These are phyloP conservation scores for Sogatella furcifera DNA, from an alignment of 1,140 invertebrate genomes.

Conservation along the genomic window DNA sequence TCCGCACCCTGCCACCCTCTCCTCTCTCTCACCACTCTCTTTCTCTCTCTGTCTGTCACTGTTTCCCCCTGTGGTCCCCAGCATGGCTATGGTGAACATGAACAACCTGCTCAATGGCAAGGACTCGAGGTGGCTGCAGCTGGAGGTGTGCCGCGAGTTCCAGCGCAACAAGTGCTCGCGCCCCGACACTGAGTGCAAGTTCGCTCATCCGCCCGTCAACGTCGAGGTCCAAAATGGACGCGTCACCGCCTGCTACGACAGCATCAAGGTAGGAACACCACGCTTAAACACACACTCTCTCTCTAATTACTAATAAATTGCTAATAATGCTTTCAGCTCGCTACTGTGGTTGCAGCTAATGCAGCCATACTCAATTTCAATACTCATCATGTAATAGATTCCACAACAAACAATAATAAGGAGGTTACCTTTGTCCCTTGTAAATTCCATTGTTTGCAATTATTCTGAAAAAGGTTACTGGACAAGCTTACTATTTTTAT, in stretches of 20 bases:
- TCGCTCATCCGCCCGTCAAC: slow-evolving; percentile 97
- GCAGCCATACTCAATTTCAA: no score
- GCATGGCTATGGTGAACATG: slow-evolving; percentile 91
- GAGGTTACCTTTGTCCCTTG: no score
- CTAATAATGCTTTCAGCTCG: no score
- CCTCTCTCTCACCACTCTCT: neutral
- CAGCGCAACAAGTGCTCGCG: slow-evolving; percentile 98
- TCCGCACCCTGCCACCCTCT: neutral
- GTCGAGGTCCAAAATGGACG: slow-evolving; percentile 99
- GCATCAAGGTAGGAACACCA: slow-evolving; percentile 83
- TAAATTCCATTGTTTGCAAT: no score
- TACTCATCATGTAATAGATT: no score
- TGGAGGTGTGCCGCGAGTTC: slow-evolving; percentile 99
- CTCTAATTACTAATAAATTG: no score
- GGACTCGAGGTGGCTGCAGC: slow-evolving; percentile 98
- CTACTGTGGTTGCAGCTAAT: no score
- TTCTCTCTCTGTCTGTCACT: neutral
- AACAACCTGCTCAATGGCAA: slow-evolving; percentile 95
- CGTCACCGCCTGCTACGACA: slow-evolving; percentile 99
- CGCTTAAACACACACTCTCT: neutral
- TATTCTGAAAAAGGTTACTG: no score
- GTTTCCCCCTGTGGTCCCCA: slow-evolving; percentile 1
- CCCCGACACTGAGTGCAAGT: slow-evolving; percentile 98
- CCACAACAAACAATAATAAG: no score
- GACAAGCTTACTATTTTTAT: no score